Evolutionary conservation across 2,113 vertebrate genomes (phyloP).

Genomic region (Chinchilla lanigera): DNA sequence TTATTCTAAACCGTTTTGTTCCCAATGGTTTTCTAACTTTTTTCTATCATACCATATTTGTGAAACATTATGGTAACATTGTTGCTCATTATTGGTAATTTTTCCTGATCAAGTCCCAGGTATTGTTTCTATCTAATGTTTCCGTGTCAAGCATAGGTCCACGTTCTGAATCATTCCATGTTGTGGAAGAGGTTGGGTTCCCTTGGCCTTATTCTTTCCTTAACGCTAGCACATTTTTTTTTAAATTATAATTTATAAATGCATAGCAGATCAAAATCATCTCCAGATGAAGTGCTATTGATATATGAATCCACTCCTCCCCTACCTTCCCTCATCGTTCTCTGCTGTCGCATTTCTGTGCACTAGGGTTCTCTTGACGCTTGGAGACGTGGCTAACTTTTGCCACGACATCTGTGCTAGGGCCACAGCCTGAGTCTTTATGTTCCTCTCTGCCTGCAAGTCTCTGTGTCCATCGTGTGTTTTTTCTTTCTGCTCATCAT

Average conservation of each 20-base stretch:
- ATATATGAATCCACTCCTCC: background rate
- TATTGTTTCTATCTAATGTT: background rate
- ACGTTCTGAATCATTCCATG: background rate
- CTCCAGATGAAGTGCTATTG: background rate
- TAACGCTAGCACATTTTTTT: background rate
- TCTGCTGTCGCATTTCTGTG: background rate
- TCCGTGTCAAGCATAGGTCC: background rate
- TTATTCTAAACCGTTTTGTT: background rate
- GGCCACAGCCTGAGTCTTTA: background rate
- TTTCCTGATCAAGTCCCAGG: background rate
- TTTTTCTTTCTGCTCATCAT: background rate
- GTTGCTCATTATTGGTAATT: background rate
- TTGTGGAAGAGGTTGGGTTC: background rate
- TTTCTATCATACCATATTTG: background rate
- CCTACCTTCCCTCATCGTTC: background rate
- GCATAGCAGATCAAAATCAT: background rate
- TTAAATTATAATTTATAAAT: background rate
- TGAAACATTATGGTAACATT: background rate
- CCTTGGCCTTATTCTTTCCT: background rate
- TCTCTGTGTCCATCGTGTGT: background rate
- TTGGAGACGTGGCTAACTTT: background rate
- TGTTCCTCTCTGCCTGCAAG: background rate
- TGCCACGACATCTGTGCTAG: background rate
- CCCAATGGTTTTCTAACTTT: background rate
- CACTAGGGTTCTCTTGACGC: background rate